phyloP scores from a whole-genome alignment of 2,797 vertebrate genomes.

The Chelon auratus region DNA sequence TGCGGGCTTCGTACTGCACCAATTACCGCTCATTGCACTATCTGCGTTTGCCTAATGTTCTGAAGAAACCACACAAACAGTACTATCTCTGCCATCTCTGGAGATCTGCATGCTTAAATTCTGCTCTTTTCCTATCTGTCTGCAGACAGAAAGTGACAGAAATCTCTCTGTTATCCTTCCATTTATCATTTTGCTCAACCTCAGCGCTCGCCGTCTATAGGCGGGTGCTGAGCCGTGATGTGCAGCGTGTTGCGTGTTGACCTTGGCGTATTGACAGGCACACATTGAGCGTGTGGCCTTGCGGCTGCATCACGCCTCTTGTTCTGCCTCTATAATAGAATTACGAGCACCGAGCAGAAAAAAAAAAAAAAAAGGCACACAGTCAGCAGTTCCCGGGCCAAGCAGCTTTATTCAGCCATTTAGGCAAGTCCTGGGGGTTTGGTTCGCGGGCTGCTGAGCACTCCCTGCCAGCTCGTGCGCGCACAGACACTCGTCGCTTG shows the following conservation, averaged over 20 bases:
- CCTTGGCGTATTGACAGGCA: slow-evolving; percentile 72
- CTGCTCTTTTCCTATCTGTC: slow-evolving; percentile 11
- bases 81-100: slow-evolving; percentile 14
- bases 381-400: slow-evolving; percentile 78
- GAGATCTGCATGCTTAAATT: slow-evolving; percentile 8
- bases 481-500: slow-evolving; percentile 50
- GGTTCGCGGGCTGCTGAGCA: slow-evolving; percentile 38
- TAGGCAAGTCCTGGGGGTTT: slow-evolving; percentile 65
- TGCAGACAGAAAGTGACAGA: slow-evolving; percentile 16
- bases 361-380: slow-evolving; percentile 62
- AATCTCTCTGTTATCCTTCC: background rate
- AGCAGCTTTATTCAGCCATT: slow-evolving; percentile 71
- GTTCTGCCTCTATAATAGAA: slow-evolving; percentile 76
- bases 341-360: slow-evolving; percentile 62
- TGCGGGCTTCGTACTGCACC: slow-evolving; percentile 57
- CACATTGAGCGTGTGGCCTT: slow-evolving; percentile 64
- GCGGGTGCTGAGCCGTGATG: slow-evolving; percentile 48
- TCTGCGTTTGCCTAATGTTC: slow-evolving; percentile 50
- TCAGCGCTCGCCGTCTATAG: slow-evolving; percentile 28
- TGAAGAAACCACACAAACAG: slow-evolving; percentile 40
- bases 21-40: slow-evolving; percentile 49
- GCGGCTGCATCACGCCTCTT: slow-evolving; percentile 59
- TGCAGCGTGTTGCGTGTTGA: slow-evolving; percentile 59
- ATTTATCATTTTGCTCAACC: slow-evolving; percentile 34
- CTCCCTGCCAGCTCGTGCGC: slow-evolving; percentile 42